Base-by-base conservation (phyloP, 2,797 vertebrate species). In the Micropoecilia bifurca region DNA sequence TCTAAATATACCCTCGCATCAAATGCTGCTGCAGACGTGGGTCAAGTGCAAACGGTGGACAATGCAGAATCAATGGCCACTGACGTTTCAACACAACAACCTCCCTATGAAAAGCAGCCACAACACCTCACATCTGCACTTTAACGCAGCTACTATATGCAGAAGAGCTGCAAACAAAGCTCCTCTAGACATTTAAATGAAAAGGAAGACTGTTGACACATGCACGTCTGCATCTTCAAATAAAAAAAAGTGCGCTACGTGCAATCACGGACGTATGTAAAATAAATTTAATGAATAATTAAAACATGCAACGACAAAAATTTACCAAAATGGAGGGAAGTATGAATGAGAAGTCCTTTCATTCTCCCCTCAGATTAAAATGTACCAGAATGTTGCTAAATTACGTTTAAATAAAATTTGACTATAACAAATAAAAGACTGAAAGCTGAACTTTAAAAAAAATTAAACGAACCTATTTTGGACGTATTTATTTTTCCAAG, bases 1-100 rank as follows among this genome's bases (percentile, higher is more conserved):
- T 69, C 69, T 72, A 71, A 88, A 88, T 82, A 82, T 80, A 90
- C 75, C 75, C 83, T 86, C 89, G 88, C 85, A 80, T 89, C 47
- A 39, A 88, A 87, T 75, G 82, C 83, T 84, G 61, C 89, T 80
- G 90, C 80, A 78, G 36, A 82, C 33, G 48, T 66, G 79, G 73
- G 50, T 63, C n/a, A 36, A 71, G 76, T 28, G 82, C 63, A 79
- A 82, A 82, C 75, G 78, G 77, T 71, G 80, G 80, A 86, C 79
- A 78, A 55, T 20, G 82, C 82, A 83, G 77, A 75, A 85, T 77
- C 77, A 74, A 73, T 47, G 74, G 76, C 73, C 79, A 69, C 13
- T 71, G 69, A 85, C 75, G 81, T 68, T 53, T 74, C 81, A 33
- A 63, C 55, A 71, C 41, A 50, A 74, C n/a, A 41, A 78, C 73